Evolutionary conservation across 2,888 invertebrate species (phyloP).

Genomic region (Bombyx huttoni): DNA sequence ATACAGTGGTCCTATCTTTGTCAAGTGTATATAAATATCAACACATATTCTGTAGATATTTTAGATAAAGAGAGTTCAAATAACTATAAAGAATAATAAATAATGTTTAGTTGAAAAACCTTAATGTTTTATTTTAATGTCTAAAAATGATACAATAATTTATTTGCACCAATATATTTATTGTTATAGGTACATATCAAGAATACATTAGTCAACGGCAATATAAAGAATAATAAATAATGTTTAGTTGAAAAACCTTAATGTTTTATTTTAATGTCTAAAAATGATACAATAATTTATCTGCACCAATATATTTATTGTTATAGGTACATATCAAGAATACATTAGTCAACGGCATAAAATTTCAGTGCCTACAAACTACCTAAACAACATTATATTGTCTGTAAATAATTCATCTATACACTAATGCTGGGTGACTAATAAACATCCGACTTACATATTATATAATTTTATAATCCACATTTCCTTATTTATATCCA

Average conservation of each 20-base stretch:
- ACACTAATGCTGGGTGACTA: conserved; percentile 49
- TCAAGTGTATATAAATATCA: conserved; percentile 63
- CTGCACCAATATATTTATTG: conserved; percentile 57
- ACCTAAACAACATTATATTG: conserved; percentile 69
- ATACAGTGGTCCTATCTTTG: conserved; percentile 53
- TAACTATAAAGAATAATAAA: conserved; percentile 65
- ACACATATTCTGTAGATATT: conserved; percentile 63
- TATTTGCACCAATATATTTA: conserved; percentile 56
- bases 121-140: conserved; percentile 19
- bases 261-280: conserved; percentile 17
- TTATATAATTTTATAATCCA: background rate
- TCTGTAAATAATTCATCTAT: conserved; percentile 56
- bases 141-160: conserved; percentile 17
- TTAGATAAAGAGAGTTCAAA: conserved; percentile 68
- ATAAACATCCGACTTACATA: conserved; percentile 26
- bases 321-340: conserved; percentile 43
- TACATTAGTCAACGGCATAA: conserved; percentile 67
- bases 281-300: conserved; percentile 19
- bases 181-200: conserved; percentile 36
- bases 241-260: too few relatives aligned
- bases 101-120: conserved; percentile 67
- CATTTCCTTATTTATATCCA: background rate
- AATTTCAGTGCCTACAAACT: conserved; percentile 67
- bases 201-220: conserved; percentile 66
- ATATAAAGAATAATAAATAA: too few relatives aligned